Percentiles rank a stretch among this genome's conserved stretches.
phyloP scores from a whole-genome alignment of 1,140 invertebrate species.

The Thaumatotibia leucotreta region DNA sequence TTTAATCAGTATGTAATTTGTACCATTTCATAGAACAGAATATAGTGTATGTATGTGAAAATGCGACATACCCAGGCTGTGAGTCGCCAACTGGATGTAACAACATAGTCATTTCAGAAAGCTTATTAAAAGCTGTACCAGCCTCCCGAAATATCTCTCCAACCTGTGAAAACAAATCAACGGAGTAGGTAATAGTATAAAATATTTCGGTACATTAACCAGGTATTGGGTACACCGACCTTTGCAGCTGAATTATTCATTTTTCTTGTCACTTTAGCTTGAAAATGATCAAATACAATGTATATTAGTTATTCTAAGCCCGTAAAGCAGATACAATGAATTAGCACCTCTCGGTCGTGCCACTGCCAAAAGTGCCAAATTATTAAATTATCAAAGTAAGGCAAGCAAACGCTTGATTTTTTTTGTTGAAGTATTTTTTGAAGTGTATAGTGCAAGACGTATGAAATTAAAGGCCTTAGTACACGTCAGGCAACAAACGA shows the following conservation, averaged over 20 bases:
- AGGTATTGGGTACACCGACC: conserved; percentile 12
- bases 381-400: no score
- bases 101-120: conserved; percentile 95
- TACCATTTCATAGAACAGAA: no score
- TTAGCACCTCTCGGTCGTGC: no score
- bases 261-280: no score
- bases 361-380: no score
- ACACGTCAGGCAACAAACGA: no score
- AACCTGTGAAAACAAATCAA: conserved; percentile 80
- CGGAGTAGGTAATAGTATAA: not conserved
- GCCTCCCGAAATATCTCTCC: conserved; percentile 97
- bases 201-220: not conserved
- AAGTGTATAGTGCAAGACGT: no score
- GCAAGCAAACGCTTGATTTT: no score
- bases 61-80: conserved; percentile 85
- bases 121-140: conserved; percentile 92
- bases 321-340: not conserved
- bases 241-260: conserved; percentile 31
- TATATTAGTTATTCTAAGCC: not conserved
- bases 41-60: no score
- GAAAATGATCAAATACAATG: not conserved
- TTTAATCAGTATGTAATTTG: no score
- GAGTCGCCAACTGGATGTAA: conserved; percentile 93
- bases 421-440: no score
- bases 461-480: no score